Evolutionary conservation across 2,888 invertebrate species (phyloP).

Genomic region (Heliconius ismenius): DNA sequence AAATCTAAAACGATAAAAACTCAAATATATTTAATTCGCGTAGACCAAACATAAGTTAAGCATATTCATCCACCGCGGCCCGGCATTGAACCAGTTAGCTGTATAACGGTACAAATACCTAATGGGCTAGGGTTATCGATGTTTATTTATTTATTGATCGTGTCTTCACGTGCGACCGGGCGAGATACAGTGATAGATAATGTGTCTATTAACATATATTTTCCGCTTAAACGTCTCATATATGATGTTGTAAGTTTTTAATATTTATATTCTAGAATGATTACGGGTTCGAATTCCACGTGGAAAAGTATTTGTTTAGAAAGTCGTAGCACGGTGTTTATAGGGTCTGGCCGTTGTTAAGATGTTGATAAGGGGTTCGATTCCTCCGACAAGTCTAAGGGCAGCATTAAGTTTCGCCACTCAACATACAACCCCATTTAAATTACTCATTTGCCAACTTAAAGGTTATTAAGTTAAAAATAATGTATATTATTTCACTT

Average conservation of each 20-base stretch:
- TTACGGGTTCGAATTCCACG: too few relatives aligned
- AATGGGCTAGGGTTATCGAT: slow-evolving; percentile 37
- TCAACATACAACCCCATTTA: not conserved
- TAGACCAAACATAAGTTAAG: slow-evolving; percentile 12
- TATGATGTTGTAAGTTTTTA: not conserved
- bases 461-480: too few relatives aligned
- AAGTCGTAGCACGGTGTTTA: too few relatives aligned
- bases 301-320: too few relatives aligned
- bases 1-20: slow-evolving; percentile 11
- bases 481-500: too few relatives aligned
- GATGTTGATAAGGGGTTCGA: not conserved
- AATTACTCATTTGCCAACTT: too few relatives aligned
- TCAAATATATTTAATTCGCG: slow-evolving; percentile 21
- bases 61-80: slow-evolving; percentile 33
- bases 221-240: not conserved
- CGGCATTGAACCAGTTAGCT: slow-evolving; percentile 41
- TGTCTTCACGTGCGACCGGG: slow-evolving; percentile 5
- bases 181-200: not conserved
- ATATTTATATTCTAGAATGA: not conserved
- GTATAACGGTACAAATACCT: slow-evolving; percentile 39
- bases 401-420: not conserved
- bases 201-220: not conserved
- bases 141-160: slow-evolving; percentile 28
- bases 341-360: not conserved
- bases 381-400: not conserved